phyloP scores from a whole-genome alignment of 2,888 invertebrate species.

The Xiphydria camelus region DNA sequence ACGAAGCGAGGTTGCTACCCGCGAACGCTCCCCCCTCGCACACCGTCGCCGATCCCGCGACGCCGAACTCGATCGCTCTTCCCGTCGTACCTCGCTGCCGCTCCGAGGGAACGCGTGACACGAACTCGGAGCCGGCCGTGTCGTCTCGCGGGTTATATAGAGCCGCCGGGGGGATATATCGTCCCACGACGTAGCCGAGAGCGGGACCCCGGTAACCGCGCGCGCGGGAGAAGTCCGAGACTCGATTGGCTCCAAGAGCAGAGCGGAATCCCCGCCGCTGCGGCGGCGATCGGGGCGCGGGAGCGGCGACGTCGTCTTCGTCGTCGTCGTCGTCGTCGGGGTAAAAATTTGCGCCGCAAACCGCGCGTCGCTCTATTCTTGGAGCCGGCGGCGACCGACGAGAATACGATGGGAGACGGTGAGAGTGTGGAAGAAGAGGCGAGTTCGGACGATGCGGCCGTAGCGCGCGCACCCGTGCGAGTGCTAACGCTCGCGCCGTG shows the following conservation, averaged over 20 bases:
- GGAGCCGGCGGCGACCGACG: constrained; percentile 25
- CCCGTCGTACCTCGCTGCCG: no score
- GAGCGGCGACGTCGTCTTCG: not conserved
- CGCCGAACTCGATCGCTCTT: no score
- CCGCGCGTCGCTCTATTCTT: constrained; percentile 46
- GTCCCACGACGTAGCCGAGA: constrained; percentile 41
- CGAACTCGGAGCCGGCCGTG: not conserved
- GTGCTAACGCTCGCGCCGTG: no score
- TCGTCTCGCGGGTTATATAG: not conserved
- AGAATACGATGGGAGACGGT: no score
- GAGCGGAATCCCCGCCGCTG: not conserved
- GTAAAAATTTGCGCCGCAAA: constrained; percentile 29
- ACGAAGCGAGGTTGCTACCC: no score
- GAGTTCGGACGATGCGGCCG: no score
- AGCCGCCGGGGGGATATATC: constrained; percentile 19
- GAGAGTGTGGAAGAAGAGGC: no score
- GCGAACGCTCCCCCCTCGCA: no score
- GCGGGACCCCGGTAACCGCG: constrained; percentile 15
- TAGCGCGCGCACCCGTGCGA: no score
- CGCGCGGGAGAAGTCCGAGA: constrained; percentile 8
- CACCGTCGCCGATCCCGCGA: no score
- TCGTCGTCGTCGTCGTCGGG: not conserved
- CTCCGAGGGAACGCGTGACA: no score
- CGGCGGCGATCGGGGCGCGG: not conserved
- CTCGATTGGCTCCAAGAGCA: constrained; percentile 5